A percentile compares a stretch with the other conserved stretches of the same genome.
Evolutionary conservation across 1,140 invertebrate genomes (phyloP).

Genomic region (Tribolium castaneum): DNA sequence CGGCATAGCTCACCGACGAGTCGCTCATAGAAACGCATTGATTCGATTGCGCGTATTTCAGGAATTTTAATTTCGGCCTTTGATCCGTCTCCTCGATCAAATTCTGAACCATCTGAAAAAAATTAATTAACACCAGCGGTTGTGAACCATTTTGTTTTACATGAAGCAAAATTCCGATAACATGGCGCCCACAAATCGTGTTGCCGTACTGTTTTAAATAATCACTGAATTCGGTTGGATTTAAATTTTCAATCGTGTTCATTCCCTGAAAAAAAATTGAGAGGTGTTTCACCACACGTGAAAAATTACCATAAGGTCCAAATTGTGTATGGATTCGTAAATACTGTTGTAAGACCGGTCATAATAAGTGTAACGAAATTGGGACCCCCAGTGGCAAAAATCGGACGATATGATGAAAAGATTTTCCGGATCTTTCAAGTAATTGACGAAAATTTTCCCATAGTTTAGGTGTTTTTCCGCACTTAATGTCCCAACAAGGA

Average conservation of each 20-base stretch:
- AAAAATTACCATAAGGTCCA: constrained; percentile 80
- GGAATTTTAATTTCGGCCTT: constrained; percentile 88
- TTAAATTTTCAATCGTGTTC: constrained; percentile 94
- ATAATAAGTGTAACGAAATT: constrained; percentile 88
- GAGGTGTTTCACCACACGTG: not conserved
- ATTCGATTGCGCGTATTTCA: constrained; percentile 96
- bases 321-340: constrained; percentile 90
- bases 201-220: constrained; percentile 97
- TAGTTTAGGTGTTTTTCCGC: constrained; percentile 88
- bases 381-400: constrained; percentile 98
- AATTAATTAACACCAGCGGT: constrained; percentile 43
- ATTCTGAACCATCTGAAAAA: constrained; percentile 74
- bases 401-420: constrained; percentile 98
- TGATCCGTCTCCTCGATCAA: constrained; percentile 73
- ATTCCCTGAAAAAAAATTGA: constrained; percentile 79
- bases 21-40: constrained; percentile 89
- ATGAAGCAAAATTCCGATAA: constrained; percentile 95
- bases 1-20: constrained; percentile 98
- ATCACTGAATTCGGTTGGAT: constrained; percentile 89
- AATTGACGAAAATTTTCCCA: constrained; percentile 88
- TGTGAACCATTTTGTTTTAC: constrained; percentile 67
- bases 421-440: constrained; percentile 91
- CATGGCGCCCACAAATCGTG: constrained; percentile 98
- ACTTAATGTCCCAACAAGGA: constrained; percentile 94
- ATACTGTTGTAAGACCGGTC: constrained; percentile 87